Conservation (phyloP, 2,888 invertebrate species). For the Chloroclysta siterata region DNA sequence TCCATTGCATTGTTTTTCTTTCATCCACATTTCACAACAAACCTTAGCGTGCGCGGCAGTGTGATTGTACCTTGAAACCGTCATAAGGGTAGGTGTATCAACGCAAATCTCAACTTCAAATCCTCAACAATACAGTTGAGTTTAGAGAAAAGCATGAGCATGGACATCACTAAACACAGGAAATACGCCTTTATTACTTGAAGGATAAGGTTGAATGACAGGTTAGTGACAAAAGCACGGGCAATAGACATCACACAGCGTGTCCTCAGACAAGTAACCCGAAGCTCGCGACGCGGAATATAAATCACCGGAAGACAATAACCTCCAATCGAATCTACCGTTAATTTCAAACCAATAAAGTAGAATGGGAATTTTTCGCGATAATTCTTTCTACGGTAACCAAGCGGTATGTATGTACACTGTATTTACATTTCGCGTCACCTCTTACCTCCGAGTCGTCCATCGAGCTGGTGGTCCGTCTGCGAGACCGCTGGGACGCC, state of each 20-base stretch:
- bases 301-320: slow-evolving; percentile 34
- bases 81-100: slow-evolving; percentile 14
- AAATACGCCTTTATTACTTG: slow-evolving; percentile 32
- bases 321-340: not conserved
- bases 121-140: slow-evolving; percentile 6
- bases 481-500: slow-evolving; percentile 50
- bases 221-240: slow-evolving; percentile 64
- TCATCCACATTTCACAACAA: slow-evolving; percentile 20
- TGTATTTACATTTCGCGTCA: slow-evolving; percentile 42
- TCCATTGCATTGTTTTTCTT: not conserved
- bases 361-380: not conserved
- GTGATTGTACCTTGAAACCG: slow-evolving; percentile 11
- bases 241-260: slow-evolving; percentile 68
- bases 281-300: slow-evolving; percentile 56
- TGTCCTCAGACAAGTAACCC: slow-evolving; percentile 74
- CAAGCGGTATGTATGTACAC: slow-evolving; percentile 39
- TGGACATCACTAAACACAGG: slow-evolving; percentile 27
- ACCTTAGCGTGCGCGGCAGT: slow-evolving; percentile 13
- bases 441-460: slow-evolving; percentile 81
- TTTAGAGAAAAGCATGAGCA: slow-evolving; percentile 26
- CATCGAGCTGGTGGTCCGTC: slow-evolving; percentile 67
- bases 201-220: slow-evolving; percentile 36
- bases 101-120: slow-evolving; percentile 16
- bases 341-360: slow-evolving; percentile 5
- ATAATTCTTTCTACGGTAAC: slow-evolving; percentile 6